These are phyloP conservation scores for Caenorhabditis becei DNA, from an alignment of 2,888 invertebrate genomes.

Conservation along the genomic window DNA sequence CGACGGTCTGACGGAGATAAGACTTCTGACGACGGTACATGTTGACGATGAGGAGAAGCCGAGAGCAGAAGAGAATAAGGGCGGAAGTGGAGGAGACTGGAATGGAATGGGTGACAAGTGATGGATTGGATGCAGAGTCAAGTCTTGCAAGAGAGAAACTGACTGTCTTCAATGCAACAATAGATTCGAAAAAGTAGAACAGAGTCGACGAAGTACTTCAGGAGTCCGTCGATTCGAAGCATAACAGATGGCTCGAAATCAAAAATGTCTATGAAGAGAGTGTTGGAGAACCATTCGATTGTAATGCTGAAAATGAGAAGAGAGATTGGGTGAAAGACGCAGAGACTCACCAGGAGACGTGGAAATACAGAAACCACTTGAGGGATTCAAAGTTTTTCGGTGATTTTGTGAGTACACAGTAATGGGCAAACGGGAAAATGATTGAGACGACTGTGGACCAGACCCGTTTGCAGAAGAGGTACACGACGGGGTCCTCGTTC, in stretches of 20 bases:
- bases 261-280: conserved; percentile 25
- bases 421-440: conserved; percentile 30
- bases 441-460: conserved; percentile 12
- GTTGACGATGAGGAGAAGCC: conserved; percentile 43
- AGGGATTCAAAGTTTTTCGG: conserved; percentile 25
- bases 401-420: conserved; percentile 34
- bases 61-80: conserved; percentile 26
- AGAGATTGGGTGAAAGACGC: not conserved
- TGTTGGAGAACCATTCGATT: conserved; percentile 27
- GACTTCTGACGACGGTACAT: conserved; percentile 24
- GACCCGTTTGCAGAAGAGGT: conserved; percentile 18
- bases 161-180: conserved; percentile 17
- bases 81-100: conserved; percentile 33
- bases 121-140: not conserved
- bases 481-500: conserved; percentile 39
- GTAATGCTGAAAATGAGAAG: conserved; percentile 24
- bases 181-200: conserved; percentile 5
- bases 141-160: no score
- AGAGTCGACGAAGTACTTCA: conserved; percentile 10
- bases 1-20: not conserved
- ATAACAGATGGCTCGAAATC: conserved; percentile 33
- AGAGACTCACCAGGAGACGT: conserved; percentile 19
- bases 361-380: conserved; percentile 34
- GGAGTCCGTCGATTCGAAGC: conserved; percentile 28
- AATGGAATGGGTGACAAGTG: not conserved